Evolutionary conservation across 2,113 vertebrate genomes (phyloP), one percentile per base, ranked within the genome.

Genomic region (Fregata magnificens): DNA sequence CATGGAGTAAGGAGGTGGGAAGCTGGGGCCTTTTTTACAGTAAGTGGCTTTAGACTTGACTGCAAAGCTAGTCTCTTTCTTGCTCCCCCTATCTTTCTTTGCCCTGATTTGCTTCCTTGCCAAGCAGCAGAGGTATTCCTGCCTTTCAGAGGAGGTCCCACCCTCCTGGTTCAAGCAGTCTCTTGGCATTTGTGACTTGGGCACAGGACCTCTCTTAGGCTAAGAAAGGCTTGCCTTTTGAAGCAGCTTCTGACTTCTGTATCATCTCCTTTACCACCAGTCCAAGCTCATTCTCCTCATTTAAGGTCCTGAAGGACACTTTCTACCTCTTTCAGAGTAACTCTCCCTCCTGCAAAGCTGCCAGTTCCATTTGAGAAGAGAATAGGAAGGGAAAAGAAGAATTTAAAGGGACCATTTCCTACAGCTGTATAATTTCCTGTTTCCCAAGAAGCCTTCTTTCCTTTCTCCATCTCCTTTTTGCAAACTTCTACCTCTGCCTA

Each of bases 1-100:
- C 34, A 65, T 0, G 0, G 15, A 26, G 1, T 42, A 38, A 18
- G 10, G 32, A 62, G 4, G 2, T 45, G 5, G n/a, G 36, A 90
- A 82, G 10, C 7, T 56, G 18, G 8, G 24, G 22, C 5, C 4
- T 17, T 38, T 67, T 84, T n/a, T 45, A 67, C 14, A 71, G 16
- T 8, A 47, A 62, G 36, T 44, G 22, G 5, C 13, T 56, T 74
- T 82, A 70, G 25, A 93, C 32, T 18, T 44, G 26, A 50, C 13
- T 42, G 9, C 25, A 63, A 63, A 76, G 3, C 14, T 67, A n/a
- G 2, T 25, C 3, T 79, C 3, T 53, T 71, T 79, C 16, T 73
- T 65, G 3, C 10, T 62, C 7, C 13, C 6, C 67, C 2, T 36
- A 2, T 34, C 29, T 82, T 53, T 74, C 50, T 40, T 90, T 82